Conservation (phyloP, 2,888 invertebrate species). For the Trisateles emortualis region DNA sequence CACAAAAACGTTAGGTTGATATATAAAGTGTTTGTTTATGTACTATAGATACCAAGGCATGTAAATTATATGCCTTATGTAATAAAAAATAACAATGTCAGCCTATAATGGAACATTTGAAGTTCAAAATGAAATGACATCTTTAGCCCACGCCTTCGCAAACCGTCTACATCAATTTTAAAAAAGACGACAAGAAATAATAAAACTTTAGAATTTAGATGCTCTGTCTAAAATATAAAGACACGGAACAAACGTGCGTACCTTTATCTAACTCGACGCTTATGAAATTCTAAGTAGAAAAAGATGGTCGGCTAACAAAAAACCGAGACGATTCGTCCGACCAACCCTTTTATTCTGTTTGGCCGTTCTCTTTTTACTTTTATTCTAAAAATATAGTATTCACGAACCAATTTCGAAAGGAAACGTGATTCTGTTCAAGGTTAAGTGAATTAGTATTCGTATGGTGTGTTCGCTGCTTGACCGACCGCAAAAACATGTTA, state of each 20-base stretch:
- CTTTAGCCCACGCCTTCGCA: not conserved
- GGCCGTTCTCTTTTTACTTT: slow-evolving; percentile 80
- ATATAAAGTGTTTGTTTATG: too few relatives aligned
- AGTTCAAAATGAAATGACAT: not conserved
- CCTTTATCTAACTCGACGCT: slow-evolving; percentile 62
- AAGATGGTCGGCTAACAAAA: slow-evolving; percentile 74
- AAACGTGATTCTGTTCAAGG: slow-evolving; percentile 85
- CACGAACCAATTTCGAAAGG: slow-evolving; percentile 86
- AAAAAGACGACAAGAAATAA: slow-evolving; percentile 23
- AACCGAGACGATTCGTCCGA: slow-evolving; percentile 74
- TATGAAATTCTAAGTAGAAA: slow-evolving; percentile 65
- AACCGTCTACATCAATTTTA: slow-evolving; percentile 4
- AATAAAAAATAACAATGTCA: too few relatives aligned
- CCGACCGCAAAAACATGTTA: slow-evolving; percentile 83
- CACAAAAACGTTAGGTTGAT: too few relatives aligned
- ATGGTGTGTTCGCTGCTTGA: slow-evolving; percentile 79
- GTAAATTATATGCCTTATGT: too few relatives aligned
- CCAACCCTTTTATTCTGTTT: slow-evolving; percentile 82
- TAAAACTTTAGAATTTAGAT: slow-evolving; percentile 19
- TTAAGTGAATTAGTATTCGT: slow-evolving; percentile 83
- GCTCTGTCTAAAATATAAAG: slow-evolving; percentile 38
- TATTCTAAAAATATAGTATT: slow-evolving; percentile 85
- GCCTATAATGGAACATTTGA: too few relatives aligned
- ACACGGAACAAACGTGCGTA: slow-evolving; percentile 53
- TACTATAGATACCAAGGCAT: too few relatives aligned